Evolutionary conservation across 2,888 invertebrate genomes (phyloP).

Genomic region (Aphelenchoides bicaudatus): DNA sequence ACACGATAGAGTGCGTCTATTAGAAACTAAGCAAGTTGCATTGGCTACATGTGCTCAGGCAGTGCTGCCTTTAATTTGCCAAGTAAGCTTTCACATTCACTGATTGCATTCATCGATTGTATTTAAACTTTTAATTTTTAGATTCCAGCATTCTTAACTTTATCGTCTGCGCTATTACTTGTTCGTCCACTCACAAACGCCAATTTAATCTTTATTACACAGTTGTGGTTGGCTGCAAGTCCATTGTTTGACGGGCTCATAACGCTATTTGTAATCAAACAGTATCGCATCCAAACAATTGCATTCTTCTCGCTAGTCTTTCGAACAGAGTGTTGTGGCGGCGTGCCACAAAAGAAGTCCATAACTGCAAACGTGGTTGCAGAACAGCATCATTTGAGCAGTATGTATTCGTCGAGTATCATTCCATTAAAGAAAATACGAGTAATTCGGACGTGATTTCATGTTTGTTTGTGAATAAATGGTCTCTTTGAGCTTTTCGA

Average conservation of each 20-base stretch:
- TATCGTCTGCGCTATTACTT: constrained; percentile 43
- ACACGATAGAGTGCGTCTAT: constrained; percentile 39
- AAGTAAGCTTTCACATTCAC: constrained; percentile 30
- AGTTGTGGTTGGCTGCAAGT: constrained; percentile 45
- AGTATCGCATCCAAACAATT: constrained; percentile 39
- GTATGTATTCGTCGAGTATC: too few relatives aligned
- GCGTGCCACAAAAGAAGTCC: constrained; percentile 10
- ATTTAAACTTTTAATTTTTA: constrained; percentile 25
- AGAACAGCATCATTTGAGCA: constrained; percentile 15
- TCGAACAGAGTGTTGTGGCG: constrained; percentile 19
- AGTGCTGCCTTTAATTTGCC: constrained; percentile 47
- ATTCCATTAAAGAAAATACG: too few relatives aligned
- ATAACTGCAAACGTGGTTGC: background rate
- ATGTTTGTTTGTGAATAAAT: too few relatives aligned
- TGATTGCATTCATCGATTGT: background rate
- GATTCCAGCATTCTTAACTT: constrained; percentile 50
- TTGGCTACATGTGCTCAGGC: constrained; percentile 51
- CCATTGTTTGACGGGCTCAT: constrained; percentile 48
- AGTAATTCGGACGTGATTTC: too few relatives aligned
- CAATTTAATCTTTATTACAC: constrained; percentile 42
- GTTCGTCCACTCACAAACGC: constrained; percentile 43
- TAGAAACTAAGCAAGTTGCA: constrained; percentile 53
- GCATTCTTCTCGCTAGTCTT: constrained; percentile 21
- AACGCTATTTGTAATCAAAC: constrained; percentile 48
- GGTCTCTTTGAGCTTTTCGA: too few relatives aligned